Conservation (phyloP, 2,113 vertebrate species). For the Pseudonaja textilis region DNA sequence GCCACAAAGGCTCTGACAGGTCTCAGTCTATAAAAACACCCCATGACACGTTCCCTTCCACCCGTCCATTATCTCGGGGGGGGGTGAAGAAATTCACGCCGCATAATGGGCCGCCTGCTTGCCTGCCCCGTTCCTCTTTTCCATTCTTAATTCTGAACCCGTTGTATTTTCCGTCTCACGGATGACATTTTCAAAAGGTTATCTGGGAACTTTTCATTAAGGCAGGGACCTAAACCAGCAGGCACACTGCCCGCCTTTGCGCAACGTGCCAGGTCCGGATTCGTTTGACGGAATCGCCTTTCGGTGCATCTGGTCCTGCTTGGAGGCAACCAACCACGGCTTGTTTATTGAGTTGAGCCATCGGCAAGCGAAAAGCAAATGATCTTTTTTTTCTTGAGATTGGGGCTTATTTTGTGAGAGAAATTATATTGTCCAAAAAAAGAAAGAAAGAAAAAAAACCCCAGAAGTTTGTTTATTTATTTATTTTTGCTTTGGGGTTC, state of each 20-base stretch:
- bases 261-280: background rate
- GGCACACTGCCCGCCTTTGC: too few species aligned
- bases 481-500: background rate
- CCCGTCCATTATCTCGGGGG: constrained; percentile 22
- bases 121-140: background rate
- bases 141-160: constrained; percentile 40
- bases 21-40: constrained; percentile 25
- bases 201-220: background rate
- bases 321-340: background rate
- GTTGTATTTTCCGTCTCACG: constrained; percentile 15
- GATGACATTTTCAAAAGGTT: constrained; percentile 50
- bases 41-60: constrained; percentile 22
- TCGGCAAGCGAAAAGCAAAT: background rate
- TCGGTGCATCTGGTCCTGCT: background rate
- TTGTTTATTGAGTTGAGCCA: background rate
- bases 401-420: background rate
- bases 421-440: background rate
- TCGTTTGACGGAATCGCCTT: too few species aligned
- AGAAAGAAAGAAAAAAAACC: background rate
- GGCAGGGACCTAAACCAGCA: background rate
- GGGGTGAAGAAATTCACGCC: constrained; percentile 36
- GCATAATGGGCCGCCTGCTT: background rate
- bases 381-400: too few species aligned
- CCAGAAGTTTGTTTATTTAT: background rate
- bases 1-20: background rate